phyloP scores from a whole-genome alignment of 30 jellyfish, hydroid and myxozoan genomes.

The Sanderia malayensis region DNA sequence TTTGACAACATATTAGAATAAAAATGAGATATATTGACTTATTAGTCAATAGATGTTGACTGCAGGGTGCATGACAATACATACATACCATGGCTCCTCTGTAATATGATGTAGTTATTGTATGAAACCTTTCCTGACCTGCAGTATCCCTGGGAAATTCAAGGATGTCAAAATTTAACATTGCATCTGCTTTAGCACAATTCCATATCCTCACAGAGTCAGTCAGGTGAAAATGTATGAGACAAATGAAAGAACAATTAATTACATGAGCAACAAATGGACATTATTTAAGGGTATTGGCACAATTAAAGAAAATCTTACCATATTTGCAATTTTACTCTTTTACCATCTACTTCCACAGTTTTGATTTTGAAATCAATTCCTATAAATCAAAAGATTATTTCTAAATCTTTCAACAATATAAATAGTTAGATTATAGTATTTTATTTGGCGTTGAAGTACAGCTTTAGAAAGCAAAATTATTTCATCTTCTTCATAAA shows the following conservation, averaged over 20 bases:
- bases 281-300: too few relatives aligned
- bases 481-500: too few relatives aligned
- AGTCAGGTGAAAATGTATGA: neutral
- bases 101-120: slow-evolving; percentile 94
- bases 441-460: too few relatives aligned
- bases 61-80: too few relatives aligned
- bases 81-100: slow-evolving; percentile 97
- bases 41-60: too few relatives aligned
- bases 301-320: slow-evolving; percentile 28
- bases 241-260: neutral
- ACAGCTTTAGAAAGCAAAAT: too few relatives aligned
- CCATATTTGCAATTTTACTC: slow-evolving; percentile 94
- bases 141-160: slow-evolving; percentile 89
- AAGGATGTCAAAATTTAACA: too few relatives aligned
- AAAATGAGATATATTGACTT: too few relatives aligned
- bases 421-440: too few relatives aligned
- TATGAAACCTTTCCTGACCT: slow-evolving; percentile 97
- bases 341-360: slow-evolving; percentile 95
- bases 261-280: neutral
- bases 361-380: slow-evolving; percentile 94
- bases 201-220: neutral
- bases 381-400: slow-evolving; percentile 39
- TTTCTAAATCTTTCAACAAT: too few relatives aligned
- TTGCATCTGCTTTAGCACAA: too few relatives aligned
- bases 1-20: too few relatives aligned